These are phyloP conservation scores for Melanotaenia duboulayi DNA, from an alignment of 2,113 vertebrate species.

Conservation along the genomic window DNA sequence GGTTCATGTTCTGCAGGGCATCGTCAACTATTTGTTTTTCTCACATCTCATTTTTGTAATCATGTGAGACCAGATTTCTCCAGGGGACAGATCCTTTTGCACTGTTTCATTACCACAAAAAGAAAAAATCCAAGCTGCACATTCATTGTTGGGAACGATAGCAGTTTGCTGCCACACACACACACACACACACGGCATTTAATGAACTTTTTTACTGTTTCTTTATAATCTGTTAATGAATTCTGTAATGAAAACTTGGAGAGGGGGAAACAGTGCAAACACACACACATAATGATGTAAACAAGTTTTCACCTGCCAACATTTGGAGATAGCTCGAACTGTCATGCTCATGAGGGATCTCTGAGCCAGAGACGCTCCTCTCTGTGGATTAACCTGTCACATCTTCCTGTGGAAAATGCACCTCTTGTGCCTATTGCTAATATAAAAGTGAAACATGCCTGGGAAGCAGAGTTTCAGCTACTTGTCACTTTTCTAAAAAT, in stretches of 20 bases:
- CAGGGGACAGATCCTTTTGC: slow-evolving; percentile 28
- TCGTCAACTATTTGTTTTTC: slow-evolving; percentile 67
- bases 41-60: slow-evolving; percentile 67
- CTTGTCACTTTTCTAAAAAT: slow-evolving; percentile 56
- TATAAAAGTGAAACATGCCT: slow-evolving; percentile 54
- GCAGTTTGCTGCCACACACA: slow-evolving; percentile 5
- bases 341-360: slow-evolving; percentile 52
- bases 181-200: neutral
- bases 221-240: slow-evolving; percentile 33
- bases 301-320: slow-evolving; percentile 53
- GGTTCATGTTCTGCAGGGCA: slow-evolving; percentile 57
- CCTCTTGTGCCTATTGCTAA: slow-evolving; percentile 43
- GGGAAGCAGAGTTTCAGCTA: slow-evolving; percentile 33
- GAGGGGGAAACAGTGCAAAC: slow-evolving; percentile 12
- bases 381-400: slow-evolving; percentile 70
- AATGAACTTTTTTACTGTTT: slow-evolving; percentile 24
- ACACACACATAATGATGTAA: slow-evolving; percentile 54
- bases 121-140: neutral
- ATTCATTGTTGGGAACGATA: slow-evolving; percentile 6
- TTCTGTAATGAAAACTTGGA: slow-evolving; percentile 18
- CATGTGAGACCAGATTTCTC: slow-evolving; percentile 65
- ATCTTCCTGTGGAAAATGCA: slow-evolving; percentile 55
- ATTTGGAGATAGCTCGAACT: slow-evolving; percentile 34
- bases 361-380: slow-evolving; percentile 38
- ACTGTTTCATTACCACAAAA: slow-evolving; percentile 42